Evolutionary conservation across 1,140 invertebrate species (phyloP).

Genomic region (Chlorops oryzae): DNA sequence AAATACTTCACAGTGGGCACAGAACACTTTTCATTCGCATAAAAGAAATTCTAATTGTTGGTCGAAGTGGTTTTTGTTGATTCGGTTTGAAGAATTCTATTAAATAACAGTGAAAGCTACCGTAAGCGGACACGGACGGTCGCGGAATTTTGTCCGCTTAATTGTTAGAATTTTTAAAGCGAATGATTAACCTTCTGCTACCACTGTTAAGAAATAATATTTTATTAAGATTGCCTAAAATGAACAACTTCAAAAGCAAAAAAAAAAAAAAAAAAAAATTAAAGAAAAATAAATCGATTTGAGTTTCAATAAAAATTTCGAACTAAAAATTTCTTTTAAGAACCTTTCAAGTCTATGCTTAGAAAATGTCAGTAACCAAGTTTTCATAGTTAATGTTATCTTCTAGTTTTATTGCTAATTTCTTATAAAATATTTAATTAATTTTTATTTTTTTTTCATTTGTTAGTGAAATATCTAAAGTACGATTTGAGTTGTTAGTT

Average conservation of each 20-base stretch:
- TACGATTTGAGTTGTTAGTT: not conserved
- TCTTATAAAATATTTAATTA: not conserved
- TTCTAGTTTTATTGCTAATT: not conserved
- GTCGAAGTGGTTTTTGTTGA: not conserved
- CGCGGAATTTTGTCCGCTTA: not conserved
- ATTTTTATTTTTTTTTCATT: not conserved
- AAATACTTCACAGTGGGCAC: not conserved
- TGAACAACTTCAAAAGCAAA: not conserved
- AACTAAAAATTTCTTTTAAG: not conserved
- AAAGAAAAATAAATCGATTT: not conserved
- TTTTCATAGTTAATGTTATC: too few relatives aligned
- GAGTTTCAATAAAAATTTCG: not conserved
- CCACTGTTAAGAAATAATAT: too few relatives aligned
- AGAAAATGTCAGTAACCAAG: too few relatives aligned
- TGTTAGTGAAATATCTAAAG: not conserved
- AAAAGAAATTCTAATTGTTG: not conserved
- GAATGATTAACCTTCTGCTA: too few relatives aligned
- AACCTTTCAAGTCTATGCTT: too few relatives aligned
- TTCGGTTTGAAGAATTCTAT: too few relatives aligned
- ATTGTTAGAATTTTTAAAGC: not conserved
- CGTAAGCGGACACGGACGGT: too few relatives aligned
- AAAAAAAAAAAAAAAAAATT: not conserved
- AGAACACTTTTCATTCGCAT: not conserved
- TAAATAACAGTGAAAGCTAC: too few relatives aligned
- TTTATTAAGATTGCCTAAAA: not conserved